phyloP scores from a whole-genome alignment of 2,797 vertebrate genomes.

The Diceros bicornis region DNA sequence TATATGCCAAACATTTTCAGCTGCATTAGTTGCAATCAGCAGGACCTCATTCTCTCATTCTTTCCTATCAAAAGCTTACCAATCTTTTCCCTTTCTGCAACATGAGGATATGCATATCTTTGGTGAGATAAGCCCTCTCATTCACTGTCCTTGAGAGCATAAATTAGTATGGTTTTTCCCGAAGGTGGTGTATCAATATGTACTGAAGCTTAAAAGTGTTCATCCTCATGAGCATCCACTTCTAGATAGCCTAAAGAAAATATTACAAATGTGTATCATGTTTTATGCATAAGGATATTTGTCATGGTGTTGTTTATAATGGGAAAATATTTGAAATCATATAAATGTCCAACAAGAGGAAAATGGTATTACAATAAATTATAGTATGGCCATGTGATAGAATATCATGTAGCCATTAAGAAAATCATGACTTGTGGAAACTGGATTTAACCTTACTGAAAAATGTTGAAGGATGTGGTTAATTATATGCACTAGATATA shows the following conservation, averaged over 20 bases:
- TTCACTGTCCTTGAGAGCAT: not conserved
- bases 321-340: slow-evolving; percentile 38
- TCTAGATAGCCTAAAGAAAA: slow-evolving; percentile 4
- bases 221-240: not conserved
- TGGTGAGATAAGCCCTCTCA: not conserved
- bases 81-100: not conserved
- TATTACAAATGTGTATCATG: not conserved
- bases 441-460: not conserved
- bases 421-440: not conserved
- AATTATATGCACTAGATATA: not conserved
- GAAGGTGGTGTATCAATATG: not conserved
- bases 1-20: not conserved
- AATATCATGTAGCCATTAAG: not conserved
- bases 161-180: not conserved
- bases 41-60: slow-evolving; percentile 1
- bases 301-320: slow-evolving; percentile 23
- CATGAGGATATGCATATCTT: not conserved
- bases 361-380: slow-evolving; percentile 33
- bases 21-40: not conserved
- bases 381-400: not conserved
- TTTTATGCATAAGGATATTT: slow-evolving; percentile 6
- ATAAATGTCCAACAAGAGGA: not conserved
- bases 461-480: not conserved
- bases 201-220: slow-evolving; percentile 28
- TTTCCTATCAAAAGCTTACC: not conserved